Evolutionary conservation across 1,140 invertebrate species (phyloP), one percentile per base, ranked within the genome.

Genomic region (Sycobia sp.): DNA sequence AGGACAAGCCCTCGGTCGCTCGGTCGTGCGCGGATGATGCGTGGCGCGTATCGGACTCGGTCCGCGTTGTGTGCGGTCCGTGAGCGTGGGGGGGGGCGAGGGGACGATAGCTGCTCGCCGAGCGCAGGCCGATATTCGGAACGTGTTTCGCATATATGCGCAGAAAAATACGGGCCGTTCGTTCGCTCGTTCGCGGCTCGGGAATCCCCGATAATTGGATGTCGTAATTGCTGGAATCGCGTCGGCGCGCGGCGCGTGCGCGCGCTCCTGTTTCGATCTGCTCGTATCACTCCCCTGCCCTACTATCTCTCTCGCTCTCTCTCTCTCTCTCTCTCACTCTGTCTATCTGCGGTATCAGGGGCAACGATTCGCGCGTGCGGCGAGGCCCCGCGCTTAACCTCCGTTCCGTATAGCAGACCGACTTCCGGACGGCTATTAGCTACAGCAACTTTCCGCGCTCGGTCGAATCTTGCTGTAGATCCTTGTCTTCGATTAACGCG

Each of bases 121-220:
- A 14, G 36, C 32, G 51, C 36, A 49, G n/a, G n/a, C n/a, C n/a
- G 62, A 49, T 41, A 56, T 38, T 16, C 43, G 62, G 63, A 69
- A 70, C 58, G 69, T 58, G n/a, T 32, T 34, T 34, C 43, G 27
- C 20, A 10, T 16, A 18, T 23, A n/a, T n/a, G 46, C 34, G n/a
- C n/a, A n/a, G 25, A 60, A 60, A 62, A 62, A 62, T 54, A 62
- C 54, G 46, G 60, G 47, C 18, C 60, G 32, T 23, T 47, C 55
- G 11, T 1, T 36, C 7, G 58, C n/a, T 61, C 58, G 38, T 61
- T 53, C 49, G 47, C 18, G 47, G 58, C 36, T 41, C 32, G 10
- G 44, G 27, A 53, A 61, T 61, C 46, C 49, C 50, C 50, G 60
- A 62, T 55, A 62, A 62, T 62, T 55, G 50, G 51, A 49, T 57